Conservation (phyloP, 2,797 vertebrate genomes). For the Tokudaia muenninki region DNA sequence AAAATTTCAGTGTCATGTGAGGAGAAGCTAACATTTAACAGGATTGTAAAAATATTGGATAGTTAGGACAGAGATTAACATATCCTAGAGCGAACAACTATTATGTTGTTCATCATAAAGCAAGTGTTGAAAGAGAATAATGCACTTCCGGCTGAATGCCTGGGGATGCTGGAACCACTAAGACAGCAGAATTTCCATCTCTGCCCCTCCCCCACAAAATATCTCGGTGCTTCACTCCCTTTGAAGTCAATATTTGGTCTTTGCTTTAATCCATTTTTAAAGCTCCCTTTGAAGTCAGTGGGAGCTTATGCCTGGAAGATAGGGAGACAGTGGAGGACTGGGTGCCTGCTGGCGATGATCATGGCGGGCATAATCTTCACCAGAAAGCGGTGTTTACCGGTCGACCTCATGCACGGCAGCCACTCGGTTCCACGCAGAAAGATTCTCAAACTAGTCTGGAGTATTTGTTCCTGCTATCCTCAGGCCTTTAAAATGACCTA, state of each 20-base stretch:
- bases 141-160: conserved; percentile 23
- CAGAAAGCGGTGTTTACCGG: conserved; percentile 60
- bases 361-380: conserved; percentile 39
- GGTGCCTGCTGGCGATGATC: conserved; percentile 49
- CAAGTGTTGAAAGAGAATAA: conserved; percentile 61
- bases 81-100: conserved; percentile 34
- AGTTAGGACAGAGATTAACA: conserved; percentile 36
- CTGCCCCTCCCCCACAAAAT: not conserved
- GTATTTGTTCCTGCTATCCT: conserved; percentile 21
- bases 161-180: conserved; percentile 54
- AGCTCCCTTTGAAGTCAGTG: conserved; percentile 79
- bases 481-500: conserved; percentile 35
- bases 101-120: conserved; percentile 50
- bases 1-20: conserved; percentile 20
- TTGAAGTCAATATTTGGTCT: conserved; percentile 79
- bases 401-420: not conserved
- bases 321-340: conserved; percentile 42
- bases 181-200: conserved; percentile 63
- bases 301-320: conserved; percentile 64
- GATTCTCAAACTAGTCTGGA: conserved; percentile 29
- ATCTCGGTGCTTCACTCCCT: conserved; percentile 71
- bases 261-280: conserved; percentile 82
- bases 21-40: conserved; percentile 29
- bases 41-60: conserved; percentile 22
- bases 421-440: conserved; percentile 26